Evolutionary conservation across 2,113 vertebrate genomes (phyloP).

Genomic region (Dendropsophus ebraccatus): DNA sequence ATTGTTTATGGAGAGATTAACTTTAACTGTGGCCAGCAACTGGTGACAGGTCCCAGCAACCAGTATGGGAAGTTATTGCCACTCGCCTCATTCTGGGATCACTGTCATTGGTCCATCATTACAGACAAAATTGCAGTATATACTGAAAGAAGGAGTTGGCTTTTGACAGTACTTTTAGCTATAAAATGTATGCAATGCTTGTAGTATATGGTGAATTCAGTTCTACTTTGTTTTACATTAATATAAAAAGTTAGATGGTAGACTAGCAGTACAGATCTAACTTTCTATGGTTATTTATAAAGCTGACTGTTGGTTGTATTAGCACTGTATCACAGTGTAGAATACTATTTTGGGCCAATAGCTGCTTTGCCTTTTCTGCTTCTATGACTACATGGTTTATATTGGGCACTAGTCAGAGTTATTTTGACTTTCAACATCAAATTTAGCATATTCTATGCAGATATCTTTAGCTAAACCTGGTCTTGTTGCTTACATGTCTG

Average conservation of each 20-base stretch:
- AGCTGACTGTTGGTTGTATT: neutral
- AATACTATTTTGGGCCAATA: neutral
- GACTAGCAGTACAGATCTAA: neutral
- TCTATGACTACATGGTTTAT: constrained; percentile 1
- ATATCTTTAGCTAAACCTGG: neutral
- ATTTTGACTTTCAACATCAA: constrained; percentile 16
- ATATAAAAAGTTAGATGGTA: neutral
- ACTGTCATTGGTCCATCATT: no score
- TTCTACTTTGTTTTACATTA: neutral
- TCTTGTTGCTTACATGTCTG: neutral
- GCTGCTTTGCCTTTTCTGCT: neutral
- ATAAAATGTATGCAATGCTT: neutral
- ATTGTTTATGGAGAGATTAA: no score
- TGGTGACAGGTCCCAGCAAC: no score
- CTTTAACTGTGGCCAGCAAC: no score
- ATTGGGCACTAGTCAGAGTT: constrained; percentile 5
- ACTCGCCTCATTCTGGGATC: no score
- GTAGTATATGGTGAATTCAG: neutral
- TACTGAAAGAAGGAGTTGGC: no score
- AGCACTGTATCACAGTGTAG: neutral
- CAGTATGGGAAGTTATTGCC: no score
- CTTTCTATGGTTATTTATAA: neutral
- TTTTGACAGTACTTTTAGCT: no score
- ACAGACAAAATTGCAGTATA: no score
- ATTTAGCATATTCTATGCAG: neutral